Percentiles rank a stretch among this genome's conserved stretches.
Conservation (phyloP, 2,888 invertebrate genomes). For the Hypomecis punctinalis region DNA sequence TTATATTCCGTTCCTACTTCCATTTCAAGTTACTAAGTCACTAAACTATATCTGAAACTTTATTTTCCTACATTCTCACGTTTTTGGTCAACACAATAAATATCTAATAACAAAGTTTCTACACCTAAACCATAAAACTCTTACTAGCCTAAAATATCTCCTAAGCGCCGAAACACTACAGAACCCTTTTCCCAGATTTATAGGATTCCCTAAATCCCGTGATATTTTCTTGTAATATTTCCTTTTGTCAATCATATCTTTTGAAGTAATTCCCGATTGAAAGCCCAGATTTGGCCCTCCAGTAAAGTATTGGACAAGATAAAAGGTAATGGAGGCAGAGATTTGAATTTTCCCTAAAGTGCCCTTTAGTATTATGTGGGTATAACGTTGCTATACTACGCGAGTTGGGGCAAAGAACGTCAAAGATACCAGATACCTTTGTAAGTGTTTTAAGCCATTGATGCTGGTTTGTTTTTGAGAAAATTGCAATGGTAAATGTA, state of each 20-base stretch:
- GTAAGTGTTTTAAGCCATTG: constrained; percentile 1
- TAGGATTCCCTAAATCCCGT: constrained; percentile 25
- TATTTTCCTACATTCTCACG: too few species aligned
- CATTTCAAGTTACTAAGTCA: background rate
- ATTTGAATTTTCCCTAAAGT: constrained; percentile 38
- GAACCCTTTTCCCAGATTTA: constrained; percentile 13
- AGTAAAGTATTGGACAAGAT: constrained; percentile 41
- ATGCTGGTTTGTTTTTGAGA: background rate
- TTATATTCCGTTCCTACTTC: too few species aligned
- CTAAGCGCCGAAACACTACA: constrained; percentile 16
- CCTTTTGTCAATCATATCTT: constrained; percentile 37
- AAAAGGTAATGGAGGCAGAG: constrained; percentile 40
- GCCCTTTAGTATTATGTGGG: constrained; percentile 21
- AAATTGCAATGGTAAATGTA: background rate
- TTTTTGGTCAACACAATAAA: too few species aligned
- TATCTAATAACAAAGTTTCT: background rate
- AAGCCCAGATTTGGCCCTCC: constrained; percentile 31
- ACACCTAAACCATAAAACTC: background rate
- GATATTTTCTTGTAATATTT: constrained; percentile 30
- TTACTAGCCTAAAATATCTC: constrained; percentile 2
- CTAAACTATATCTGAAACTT: too few species aligned
- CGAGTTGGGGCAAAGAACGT: background rate
- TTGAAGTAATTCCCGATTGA: constrained; percentile 38
- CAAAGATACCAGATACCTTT: constrained; percentile 7
- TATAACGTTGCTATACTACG: constrained; percentile 4